Conservation (phyloP, 2,888 invertebrate genomes). For the Drosophila kambysellisi region DNA sequence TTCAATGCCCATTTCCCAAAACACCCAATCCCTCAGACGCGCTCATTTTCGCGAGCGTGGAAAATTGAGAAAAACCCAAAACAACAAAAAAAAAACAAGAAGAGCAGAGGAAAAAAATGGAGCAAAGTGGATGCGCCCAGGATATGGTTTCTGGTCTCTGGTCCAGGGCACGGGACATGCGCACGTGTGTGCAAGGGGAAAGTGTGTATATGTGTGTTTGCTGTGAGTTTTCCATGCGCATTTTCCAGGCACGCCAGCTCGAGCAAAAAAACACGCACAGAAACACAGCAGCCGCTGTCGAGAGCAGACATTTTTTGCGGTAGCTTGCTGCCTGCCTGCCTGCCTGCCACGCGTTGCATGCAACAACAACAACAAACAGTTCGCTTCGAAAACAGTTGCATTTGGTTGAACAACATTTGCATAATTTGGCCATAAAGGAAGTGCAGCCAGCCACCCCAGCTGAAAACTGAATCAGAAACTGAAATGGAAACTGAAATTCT, state of each 20-base stretch:
- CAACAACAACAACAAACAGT: conserved; percentile 12
- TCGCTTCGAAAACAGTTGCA: conserved; percentile 58
- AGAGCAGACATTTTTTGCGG: conserved; percentile 52
- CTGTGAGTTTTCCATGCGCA: conserved; percentile 61
- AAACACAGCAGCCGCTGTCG: conserved; percentile 67
- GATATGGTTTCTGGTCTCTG: conserved; percentile 16
- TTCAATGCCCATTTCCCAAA: conserved; percentile 16
- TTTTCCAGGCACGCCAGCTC: conserved; percentile 61
- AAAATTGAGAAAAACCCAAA: conserved; percentile 60
- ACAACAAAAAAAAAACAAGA: conserved; percentile 25
- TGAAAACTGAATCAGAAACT: background rate
- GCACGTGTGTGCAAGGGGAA: conserved; percentile 71
- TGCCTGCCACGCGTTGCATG: conserved; percentile 55
- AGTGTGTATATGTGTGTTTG: conserved; percentile 25
- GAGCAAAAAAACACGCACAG: conserved; percentile 29
- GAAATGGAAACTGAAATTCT: conserved; percentile 12
- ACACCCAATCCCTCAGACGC: conserved; percentile 44
- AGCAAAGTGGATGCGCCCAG: conserved; percentile 39
- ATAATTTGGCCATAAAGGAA: conserved; percentile 76
- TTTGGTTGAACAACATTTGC: conserved; percentile 71
- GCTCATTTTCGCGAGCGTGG: conserved; percentile 79
- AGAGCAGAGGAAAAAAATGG: conserved; percentile 46
- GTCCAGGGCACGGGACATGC: conserved; percentile 69
- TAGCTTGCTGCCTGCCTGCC: conserved; percentile 26
- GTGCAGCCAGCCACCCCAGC: conserved; percentile 63